These are phyloP conservation scores for Meteorus cinctellus DNA, from an alignment of 2,888 invertebrate species.

Conservation along the genomic window DNA sequence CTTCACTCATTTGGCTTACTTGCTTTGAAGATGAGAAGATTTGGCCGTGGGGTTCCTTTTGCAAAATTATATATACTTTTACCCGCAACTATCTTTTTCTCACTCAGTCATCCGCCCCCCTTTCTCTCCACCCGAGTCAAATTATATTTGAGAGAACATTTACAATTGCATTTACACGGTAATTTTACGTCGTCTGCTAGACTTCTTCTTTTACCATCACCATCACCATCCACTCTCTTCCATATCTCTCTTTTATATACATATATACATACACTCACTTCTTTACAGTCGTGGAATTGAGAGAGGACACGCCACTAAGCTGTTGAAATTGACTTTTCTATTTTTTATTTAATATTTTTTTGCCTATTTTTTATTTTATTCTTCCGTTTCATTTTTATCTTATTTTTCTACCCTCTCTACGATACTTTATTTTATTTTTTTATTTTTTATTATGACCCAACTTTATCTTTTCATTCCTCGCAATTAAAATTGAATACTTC, in stretches of 20 bases:
- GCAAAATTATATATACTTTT: constrained; percentile 30
- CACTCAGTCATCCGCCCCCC: constrained; percentile 5
- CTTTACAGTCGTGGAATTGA: not conserved
- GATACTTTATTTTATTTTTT: not conserved
- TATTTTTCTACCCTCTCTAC: not conserved
- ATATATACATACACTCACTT: not conserved
- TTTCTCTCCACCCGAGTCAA: constrained; percentile 40
- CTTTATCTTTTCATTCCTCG: not conserved
- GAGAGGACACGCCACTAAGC: not conserved
- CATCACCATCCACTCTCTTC: not conserved
- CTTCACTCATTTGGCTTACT: constrained; percentile 33
- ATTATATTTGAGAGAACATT: constrained; percentile 54
- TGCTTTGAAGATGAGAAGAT: constrained; percentile 37
- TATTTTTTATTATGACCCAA: not conserved
- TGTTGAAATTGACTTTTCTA: constrained; percentile 2
- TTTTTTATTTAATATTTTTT: constrained; percentile 6
- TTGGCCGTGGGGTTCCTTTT: constrained; percentile 42
- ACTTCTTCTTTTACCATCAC: constrained; percentile 6
- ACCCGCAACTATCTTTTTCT: not conserved
- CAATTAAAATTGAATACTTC: not conserved
- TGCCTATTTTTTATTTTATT: not conserved
- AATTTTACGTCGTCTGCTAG: constrained; percentile 47
- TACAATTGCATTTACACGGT: constrained; percentile 56
- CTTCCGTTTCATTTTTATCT: not conserved
- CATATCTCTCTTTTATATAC: not conserved